Base-by-base conservation (phyloP, 2,797 vertebrate species). In the Sparidentex hasta region DNA sequence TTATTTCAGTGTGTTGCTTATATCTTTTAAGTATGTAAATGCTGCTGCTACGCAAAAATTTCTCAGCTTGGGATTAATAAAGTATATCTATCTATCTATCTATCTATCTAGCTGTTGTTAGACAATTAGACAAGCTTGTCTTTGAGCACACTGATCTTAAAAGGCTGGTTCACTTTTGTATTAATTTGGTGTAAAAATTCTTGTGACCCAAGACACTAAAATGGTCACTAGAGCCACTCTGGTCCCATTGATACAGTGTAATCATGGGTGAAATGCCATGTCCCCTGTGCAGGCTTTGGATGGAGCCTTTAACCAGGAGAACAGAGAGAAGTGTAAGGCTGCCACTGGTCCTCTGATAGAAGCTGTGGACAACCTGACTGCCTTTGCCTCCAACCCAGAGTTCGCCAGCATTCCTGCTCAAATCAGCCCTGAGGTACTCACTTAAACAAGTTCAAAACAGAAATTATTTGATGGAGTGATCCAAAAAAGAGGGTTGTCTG, bases 381-480 rank as follows among this genome's bases (percentile, higher is more conserved):
- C 98, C 54, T 99, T 99, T 0, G 98, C 98, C 17, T 97, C 98
- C 86, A 99, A 99, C 92, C 98, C 98, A 0, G 98, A 99, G 89
- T 99, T 99, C 0, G 97, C 98, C 74, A 99, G 98, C 0, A 91
- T 99, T 75, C 98, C 98, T 38, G 98, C 98, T 47, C 97, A 98
- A 90, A 99, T 99, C 93, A 99, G 98, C 87, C 96, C 96, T 0
- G 98, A 99, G 96, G 98, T 99, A 82, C 47, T 20, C 3, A 5
- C 17, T 4, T 47, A 4, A 29, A 11, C 14, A 5, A 16, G 14
- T 41, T 18, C 4, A 11, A 3, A 5, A 48, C 61, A 21, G 33
- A 61, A 43, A 52, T 21, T 0, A n/a, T 50, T 2, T n/a, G 3
- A 41, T 7, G 41, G 25, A 4, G 0, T 11, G 25, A 46, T 21